These are phyloP conservation scores for Gonocerus acuteangulatus DNA, from an alignment of 2,888 invertebrate species.

Conservation along the genomic window DNA sequence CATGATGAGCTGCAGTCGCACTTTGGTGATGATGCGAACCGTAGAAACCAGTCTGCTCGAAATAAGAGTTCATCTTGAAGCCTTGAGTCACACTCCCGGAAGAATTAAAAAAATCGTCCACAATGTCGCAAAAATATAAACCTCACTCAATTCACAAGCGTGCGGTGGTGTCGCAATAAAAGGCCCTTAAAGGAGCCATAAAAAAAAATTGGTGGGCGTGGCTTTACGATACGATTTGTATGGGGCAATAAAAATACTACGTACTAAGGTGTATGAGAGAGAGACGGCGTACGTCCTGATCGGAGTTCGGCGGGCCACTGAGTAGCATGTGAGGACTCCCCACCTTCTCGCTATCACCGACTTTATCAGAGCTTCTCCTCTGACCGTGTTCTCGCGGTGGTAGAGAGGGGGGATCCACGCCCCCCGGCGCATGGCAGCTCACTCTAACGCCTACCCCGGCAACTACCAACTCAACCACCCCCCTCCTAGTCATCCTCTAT, in stretches of 20 bases:
- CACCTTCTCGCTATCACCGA: neutral
- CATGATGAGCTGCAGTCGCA: conserved; percentile 56
- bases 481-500: conserved; percentile 16
- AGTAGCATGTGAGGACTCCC: neutral
- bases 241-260: neutral
- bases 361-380: conserved; percentile 20
- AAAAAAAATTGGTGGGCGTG: conserved; percentile 23
- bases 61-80: conserved; percentile 79
- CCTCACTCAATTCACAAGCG: conserved; percentile 28
- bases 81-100: conserved; percentile 4
- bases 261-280: neutral
- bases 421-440: conserved; percentile 36
- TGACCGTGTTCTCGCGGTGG: conserved; percentile 39
- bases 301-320: conserved; percentile 1
- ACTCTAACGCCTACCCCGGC: conserved; percentile 25
- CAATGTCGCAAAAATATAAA: conserved; percentile 5
- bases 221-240: conserved; percentile 13
- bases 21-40: conserved; percentile 75
- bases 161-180: conserved; percentile 30
- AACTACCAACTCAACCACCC: conserved; percentile 1
- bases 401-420: conserved; percentile 42
- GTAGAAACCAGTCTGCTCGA: conserved; percentile 93
- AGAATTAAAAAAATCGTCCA: conserved; percentile 1
- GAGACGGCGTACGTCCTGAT: neutral
- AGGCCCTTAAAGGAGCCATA: conserved; percentile 35